Evolutionary conservation across 1,140 invertebrate species (phyloP).

Genomic region (Drosophila yakuba): DNA sequence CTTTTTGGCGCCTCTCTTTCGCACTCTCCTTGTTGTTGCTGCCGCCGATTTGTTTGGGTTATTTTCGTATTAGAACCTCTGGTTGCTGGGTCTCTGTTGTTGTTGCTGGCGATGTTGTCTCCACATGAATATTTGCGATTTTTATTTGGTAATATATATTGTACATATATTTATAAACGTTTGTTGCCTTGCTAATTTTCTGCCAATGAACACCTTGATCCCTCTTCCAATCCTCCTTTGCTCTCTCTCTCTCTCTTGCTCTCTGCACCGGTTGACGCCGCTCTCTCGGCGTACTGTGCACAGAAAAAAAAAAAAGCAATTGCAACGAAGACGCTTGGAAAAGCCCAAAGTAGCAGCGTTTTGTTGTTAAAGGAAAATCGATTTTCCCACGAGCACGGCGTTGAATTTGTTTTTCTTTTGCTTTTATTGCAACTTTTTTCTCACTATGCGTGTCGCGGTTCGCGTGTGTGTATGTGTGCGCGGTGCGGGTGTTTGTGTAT

Average conservation of each 20-base stretch:
- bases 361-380: conserved; percentile 28
- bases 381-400: conserved; percentile 33
- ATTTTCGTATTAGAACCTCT: conserved; percentile 58
- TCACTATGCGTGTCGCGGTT: conserved; percentile 15
- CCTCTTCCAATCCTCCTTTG: background rate
- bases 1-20: conserved; percentile 23
- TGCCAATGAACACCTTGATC: background rate
- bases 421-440: conserved; percentile 13
- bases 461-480: conserved; percentile 8
- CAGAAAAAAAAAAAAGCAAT: conserved; percentile 23
- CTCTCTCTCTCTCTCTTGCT: background rate
- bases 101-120: conserved; percentile 1
- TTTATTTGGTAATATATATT: conserved; percentile 49
- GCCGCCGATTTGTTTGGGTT: conserved; percentile 73
- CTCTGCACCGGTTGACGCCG: conserved; percentile 24
- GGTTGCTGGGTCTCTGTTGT: conserved; percentile 44
- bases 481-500: conserved; percentile 7
- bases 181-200: conserved; percentile 42
- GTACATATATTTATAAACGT: conserved; percentile 11
- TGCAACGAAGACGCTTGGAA: background rate
- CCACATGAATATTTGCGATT: conserved; percentile 68
- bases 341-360: conserved; percentile 13
- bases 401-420: conserved; percentile 7
- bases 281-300: conserved; percentile 32
- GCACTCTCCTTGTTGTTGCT: conserved; percentile 17